Evolutionary conservation across 2,888 invertebrate genomes (phyloP), one percentile per base, ranked within the genome.

Genomic region (Busseola fusca): DNA sequence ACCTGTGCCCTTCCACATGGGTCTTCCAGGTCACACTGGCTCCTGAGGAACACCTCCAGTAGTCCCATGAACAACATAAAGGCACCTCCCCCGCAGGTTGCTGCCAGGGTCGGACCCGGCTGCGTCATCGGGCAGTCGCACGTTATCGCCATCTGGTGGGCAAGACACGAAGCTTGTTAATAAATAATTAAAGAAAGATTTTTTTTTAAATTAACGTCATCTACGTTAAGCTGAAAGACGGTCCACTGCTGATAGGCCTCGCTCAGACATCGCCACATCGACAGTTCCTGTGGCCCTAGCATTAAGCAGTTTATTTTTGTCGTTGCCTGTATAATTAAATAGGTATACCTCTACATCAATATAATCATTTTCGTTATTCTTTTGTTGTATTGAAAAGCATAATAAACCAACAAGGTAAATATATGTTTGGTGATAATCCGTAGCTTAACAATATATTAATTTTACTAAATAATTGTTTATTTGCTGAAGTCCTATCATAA

Each of bases 21-120:
- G 92, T 98, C 98, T 87, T 98, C 98, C 81, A 98, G 94, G 91
- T 98, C 98, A 88, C 98, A 98, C 90, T 98, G 98, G 79, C 98
- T 98, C 67, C 98, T 95, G 70, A 98, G 96, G 92, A 98, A 98
- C 12, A 98, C 98, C 89, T 98, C 98, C 59, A 98, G 96, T 6
- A 98, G 96, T 1, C 98, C 98, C 98, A 98, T 98, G 94, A 98
- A 98, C 59, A 98, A 96, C 98, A 98, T 98, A 91, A 97, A 98
- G 56, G 97, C 97, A 69, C 97, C 97, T 37, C 98, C 98, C 16
- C 98, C 98, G 91, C 98, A 98, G 66, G 98, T 97, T 71, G 97
- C 96, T 54, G 98, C 98, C 85, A 98, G 95, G 64, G 98, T 98
- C 9, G 98, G 98, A n/a, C 98, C 98, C 86, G 98, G 97, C 90